A percentile compares a stretch with the other conserved stretches of the same genome.
These are phyloP conservation scores for Centropus bengalensis DNA, from an alignment of 2,113 vertebrate species.

Conservation along the genomic window DNA sequence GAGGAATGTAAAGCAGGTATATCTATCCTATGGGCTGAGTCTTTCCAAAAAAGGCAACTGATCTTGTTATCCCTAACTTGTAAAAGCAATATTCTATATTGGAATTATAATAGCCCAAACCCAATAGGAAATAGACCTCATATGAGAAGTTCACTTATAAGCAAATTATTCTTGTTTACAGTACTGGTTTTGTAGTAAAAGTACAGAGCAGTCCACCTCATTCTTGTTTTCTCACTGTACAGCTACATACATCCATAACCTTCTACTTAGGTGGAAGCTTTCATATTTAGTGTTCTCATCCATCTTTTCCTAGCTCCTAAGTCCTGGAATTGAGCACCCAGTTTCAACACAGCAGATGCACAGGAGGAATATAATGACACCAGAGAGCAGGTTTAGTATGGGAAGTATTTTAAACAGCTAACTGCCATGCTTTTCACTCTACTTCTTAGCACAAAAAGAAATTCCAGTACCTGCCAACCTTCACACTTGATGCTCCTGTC, in stretches of 20 bases:
- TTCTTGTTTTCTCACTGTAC: background rate
- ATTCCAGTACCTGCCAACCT: background rate
- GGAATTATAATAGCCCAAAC: background rate
- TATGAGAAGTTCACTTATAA: background rate
- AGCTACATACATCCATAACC: background rate
- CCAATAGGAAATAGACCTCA: background rate
- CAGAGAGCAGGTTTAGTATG: background rate
- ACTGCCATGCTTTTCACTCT: background rate
- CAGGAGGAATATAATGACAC: background rate
- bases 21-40: background rate
- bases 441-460: background rate
- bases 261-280: background rate
- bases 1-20: background rate
- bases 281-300: background rate
- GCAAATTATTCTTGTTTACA: background rate
- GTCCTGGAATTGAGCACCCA: background rate
- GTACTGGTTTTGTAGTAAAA: background rate
- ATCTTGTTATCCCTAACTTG: background rate
- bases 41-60: background rate
- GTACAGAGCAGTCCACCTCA: background rate
- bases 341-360: background rate
- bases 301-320: background rate
- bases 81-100: background rate
- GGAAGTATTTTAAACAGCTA: background rate
- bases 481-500: background rate